A percentile compares a stretch with the other conserved stretches of the same genome.
These are phyloP conservation scores for Agrotis clavis DNA, from an alignment of 2,888 invertebrate species.

Conservation along the genomic window DNA sequence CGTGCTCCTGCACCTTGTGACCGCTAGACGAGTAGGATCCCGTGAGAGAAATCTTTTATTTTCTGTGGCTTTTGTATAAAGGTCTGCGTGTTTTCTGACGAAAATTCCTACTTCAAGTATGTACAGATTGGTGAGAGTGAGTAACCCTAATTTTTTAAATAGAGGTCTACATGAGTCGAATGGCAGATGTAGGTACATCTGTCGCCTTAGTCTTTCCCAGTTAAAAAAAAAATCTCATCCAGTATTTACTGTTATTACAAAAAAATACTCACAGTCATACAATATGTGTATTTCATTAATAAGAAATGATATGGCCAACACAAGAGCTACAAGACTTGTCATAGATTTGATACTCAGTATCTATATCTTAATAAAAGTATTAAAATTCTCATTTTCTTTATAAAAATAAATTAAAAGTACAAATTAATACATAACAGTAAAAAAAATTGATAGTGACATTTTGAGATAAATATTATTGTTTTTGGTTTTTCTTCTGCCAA, in stretches of 20 bases:
- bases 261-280: slow-evolving; percentile 59
- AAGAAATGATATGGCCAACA: slow-evolving; percentile 71
- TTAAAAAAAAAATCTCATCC: not conserved
- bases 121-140: too few relatives aligned
- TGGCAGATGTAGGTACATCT: too few relatives aligned
- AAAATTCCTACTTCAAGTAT: too few relatives aligned
- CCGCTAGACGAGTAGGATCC: too few relatives aligned
- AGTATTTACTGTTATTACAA: not conserved
- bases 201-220: not conserved
- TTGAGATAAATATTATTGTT: not conserved
- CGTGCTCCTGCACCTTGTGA: too few relatives aligned
- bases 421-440: slow-evolving; percentile 29
- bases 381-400: slow-evolving; percentile 24
- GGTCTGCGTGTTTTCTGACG: too few relatives aligned
- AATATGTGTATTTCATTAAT: slow-evolving; percentile 72
- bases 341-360: slow-evolving; percentile 57
- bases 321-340: slow-evolving; percentile 69
- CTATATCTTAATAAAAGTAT: not conserved
- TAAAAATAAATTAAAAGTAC: not conserved
- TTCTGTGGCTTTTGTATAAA: too few relatives aligned
- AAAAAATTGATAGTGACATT: slow-evolving; percentile 40
- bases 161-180: too few relatives aligned
- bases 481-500: not conserved
- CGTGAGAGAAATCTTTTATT: too few relatives aligned
- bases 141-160: too few relatives aligned